phyloP scores from a whole-genome alignment of 2,888 invertebrate genomes.

The Pseudococcus viburni region DNA sequence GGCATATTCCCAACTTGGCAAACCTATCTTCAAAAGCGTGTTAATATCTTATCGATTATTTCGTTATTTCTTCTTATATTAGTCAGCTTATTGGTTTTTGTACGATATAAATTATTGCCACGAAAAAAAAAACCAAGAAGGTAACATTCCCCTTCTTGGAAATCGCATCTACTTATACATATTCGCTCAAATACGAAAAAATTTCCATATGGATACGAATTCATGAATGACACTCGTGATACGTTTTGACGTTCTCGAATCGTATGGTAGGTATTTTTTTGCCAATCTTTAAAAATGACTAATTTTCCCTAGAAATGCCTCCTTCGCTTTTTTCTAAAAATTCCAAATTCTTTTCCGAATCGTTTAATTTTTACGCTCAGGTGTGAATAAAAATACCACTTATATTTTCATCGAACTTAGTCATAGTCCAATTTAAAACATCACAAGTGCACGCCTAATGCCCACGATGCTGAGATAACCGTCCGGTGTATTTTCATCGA shows the following conservation, averaged over 20 bases:
- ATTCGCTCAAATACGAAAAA: no score
- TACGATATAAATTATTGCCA: neutral
- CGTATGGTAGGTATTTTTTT: no score
- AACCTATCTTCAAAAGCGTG: constrained; percentile 48
- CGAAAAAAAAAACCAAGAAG: neutral
- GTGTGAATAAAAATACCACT: neutral
- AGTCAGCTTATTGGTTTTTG: constrained; percentile 49
- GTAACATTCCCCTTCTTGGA: neutral
- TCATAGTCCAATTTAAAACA: constrained; percentile 31
- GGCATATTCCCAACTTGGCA: constrained; percentile 60
- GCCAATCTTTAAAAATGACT: no score
- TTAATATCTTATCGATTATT: constrained; percentile 54
- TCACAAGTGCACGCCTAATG: neutral
- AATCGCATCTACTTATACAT: no score
- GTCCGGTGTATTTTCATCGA: constrained; percentile 45
- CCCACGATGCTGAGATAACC: constrained; percentile 23
- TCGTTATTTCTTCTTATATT: constrained; percentile 48
- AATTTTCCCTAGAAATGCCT: no score
- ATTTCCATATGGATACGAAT: no score
- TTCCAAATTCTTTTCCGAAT: neutral
- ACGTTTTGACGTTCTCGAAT: no score
- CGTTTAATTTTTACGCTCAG: neutral
- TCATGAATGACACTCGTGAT: no score
- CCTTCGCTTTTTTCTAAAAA: no score
- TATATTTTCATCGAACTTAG: constrained; percentile 42